These are phyloP conservation scores for Coluber constrictor DNA, from an alignment of 2,797 vertebrate species.

Conservation along the genomic window DNA sequence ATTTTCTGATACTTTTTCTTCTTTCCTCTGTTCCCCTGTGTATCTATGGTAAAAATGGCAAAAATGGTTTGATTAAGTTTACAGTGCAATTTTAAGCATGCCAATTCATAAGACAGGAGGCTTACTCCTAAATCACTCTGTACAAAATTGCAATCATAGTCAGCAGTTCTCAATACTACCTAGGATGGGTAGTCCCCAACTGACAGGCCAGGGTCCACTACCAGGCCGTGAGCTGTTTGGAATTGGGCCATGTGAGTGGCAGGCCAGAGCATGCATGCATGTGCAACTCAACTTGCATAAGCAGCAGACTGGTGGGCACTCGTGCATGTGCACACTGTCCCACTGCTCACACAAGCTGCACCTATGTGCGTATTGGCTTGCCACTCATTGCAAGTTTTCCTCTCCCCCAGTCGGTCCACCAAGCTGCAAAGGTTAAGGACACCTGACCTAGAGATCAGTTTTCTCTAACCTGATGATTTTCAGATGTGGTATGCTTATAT, in stretches of 20 bases:
- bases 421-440: background rate
- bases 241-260: background rate
- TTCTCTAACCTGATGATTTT: background rate
- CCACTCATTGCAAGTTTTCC: background rate
- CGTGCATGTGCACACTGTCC: background rate
- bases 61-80: background rate
- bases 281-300: background rate
- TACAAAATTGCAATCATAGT: background rate
- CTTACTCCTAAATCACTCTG: background rate
- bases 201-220: background rate
- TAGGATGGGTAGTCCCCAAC: background rate
- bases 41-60: background rate
- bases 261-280: background rate
- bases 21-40: background rate
- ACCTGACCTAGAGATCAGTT: background rate
- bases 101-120: background rate
- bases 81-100: background rate
- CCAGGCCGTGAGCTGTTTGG: background rate
- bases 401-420: background rate
- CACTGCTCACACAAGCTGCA: background rate
- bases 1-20: background rate
- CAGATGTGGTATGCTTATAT: background rate
- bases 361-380: accelerated
- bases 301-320: accelerated
- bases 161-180: background rate